Evolutionary conservation across 2,888 invertebrate genomes (phyloP), one percentile per base, ranked within the genome.

Genomic region (Mesochorus sp.): DNA sequence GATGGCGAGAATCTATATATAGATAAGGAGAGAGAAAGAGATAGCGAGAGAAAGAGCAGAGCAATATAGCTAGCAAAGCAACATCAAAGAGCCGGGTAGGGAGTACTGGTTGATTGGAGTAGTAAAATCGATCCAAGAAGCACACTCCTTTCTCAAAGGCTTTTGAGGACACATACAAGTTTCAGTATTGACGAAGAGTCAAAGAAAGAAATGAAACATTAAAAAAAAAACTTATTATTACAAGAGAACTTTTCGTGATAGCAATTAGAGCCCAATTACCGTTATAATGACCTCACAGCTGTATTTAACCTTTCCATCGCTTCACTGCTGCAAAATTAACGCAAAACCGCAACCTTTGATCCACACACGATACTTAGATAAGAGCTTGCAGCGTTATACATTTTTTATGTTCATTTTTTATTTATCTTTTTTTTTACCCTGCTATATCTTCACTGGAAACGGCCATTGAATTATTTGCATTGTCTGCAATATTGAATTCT

Each of bases 51-150:
- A 24, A 26, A 19, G 28, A 31, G 21, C 49, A 37, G 61, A 31
- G 59, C n/a, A 37, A 10, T 37, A 44, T 47, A 59, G 44, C 28
- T n/a, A 51, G 31, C 55, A n/a, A 17, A 62, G 55, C 61, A 68
- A 68, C 61, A 71, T 75, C 76, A 75, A 71, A 75, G 75, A 47
- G 51, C 49, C 49, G 49, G 19, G 37, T 12, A 61, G 39, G 53
- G 55, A 17, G 64, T 62, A 55, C 66, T 61, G 24, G 62, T 80
- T 73, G 73, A 80, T 80, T 67, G 80, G 79, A 73, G 76, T 64
- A 79, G 76, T 70, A 70, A 76, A 71, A 79, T 79, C 79, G 79
- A 79, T 79, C 76, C 71, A 42, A 71, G 79, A 66, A 75, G 74
- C 57, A 71, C 73, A 61, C 78, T 78, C 37, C 55, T 57, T 31